Evolutionary conservation across 1,140 invertebrate genomes (phyloP).

Genomic region (Drosophila carrolli): DNA sequence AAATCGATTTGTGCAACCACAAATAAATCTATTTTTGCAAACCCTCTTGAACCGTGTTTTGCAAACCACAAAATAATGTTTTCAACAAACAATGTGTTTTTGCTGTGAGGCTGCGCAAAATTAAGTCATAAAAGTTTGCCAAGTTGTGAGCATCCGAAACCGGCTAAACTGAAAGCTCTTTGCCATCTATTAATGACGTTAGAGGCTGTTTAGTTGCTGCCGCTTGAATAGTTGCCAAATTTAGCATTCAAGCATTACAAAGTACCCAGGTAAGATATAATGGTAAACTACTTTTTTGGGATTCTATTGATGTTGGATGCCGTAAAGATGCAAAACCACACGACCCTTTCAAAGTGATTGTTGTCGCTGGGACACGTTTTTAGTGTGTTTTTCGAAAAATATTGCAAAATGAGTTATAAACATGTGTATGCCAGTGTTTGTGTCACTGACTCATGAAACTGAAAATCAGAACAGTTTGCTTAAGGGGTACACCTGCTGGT

Average conservation of each 20-base stretch:
- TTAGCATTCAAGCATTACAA: slow-evolving; percentile 51
- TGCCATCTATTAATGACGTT: slow-evolving; percentile 58
- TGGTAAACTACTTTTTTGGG: slow-evolving; percentile 14
- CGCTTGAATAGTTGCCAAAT: slow-evolving; percentile 42
- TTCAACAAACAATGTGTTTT: slow-evolving; percentile 24
- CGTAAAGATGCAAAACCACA: slow-evolving; percentile 45
- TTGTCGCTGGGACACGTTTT: slow-evolving; percentile 39
- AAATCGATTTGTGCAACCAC: slow-evolving; percentile 58
- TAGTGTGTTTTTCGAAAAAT: slow-evolving; percentile 22
- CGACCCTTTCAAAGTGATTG: slow-evolving; percentile 78
- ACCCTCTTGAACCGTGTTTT: slow-evolving; percentile 26
- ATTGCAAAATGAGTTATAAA: slow-evolving; percentile 74
- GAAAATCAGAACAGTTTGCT: slow-evolving; percentile 29
- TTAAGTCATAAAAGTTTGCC: slow-evolving; percentile 44
- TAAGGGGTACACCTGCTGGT: not conserved
- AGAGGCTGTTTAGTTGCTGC: slow-evolving; percentile 26
- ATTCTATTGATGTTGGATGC: slow-evolving; percentile 57
- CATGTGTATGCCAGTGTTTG: slow-evolving; percentile 28
- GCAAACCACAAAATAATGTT: slow-evolving; percentile 51
- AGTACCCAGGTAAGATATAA: slow-evolving; percentile 33
- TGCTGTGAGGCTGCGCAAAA: slow-evolving; percentile 22
- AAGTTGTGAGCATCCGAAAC: slow-evolving; percentile 21
- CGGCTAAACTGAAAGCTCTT: slow-evolving; percentile 40
- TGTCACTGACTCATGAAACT: slow-evolving; percentile 57
- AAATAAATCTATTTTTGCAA: slow-evolving; percentile 47